A percentile compares a stretch with the other conserved stretches of the same genome.
phyloP scores from a whole-genome alignment of 2,113 vertebrate genomes.

The Galbula dea region DNA sequence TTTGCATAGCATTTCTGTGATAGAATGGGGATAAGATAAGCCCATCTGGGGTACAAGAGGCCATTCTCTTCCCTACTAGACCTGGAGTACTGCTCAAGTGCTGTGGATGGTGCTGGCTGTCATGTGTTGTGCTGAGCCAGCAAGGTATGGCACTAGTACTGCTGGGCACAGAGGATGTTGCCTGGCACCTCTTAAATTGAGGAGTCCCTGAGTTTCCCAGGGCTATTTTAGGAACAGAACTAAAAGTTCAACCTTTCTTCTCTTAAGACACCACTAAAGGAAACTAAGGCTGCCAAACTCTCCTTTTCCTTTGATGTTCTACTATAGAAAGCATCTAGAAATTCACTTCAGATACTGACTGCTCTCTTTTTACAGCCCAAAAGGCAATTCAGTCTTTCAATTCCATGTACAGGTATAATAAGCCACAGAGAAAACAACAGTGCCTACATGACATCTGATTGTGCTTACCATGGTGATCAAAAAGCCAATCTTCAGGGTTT shows the following conservation, averaged over 20 bases:
- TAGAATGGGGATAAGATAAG: neutral
- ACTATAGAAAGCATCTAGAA: neutral
- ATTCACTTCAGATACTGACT: neutral
- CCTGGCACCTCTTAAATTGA: neutral
- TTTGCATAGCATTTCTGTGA: neutral
- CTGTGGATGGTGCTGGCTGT: neutral
- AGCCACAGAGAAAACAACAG: neutral
- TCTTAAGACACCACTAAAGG: neutral
- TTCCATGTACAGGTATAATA: neutral
- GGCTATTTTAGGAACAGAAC: neutral
- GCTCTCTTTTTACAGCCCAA: neutral
- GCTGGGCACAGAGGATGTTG: neutral
- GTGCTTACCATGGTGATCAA: constrained; percentile 58
- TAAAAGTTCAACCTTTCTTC: neutral
- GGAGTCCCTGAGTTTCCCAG: neutral
- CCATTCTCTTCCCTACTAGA: neutral
- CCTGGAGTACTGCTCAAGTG: neutral
- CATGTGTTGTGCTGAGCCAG: neutral
- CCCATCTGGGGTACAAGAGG: neutral
- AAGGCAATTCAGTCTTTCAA: neutral
- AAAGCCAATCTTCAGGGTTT: constrained; percentile 40
- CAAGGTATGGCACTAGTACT: neutral
- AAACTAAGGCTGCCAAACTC: neutral
- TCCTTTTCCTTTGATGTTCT: neutral
- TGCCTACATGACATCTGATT: neutral